These are phyloP conservation scores for Tringa solitaria DNA, from an alignment of 2,113 vertebrate genomes.

Conservation along the genomic window DNA sequence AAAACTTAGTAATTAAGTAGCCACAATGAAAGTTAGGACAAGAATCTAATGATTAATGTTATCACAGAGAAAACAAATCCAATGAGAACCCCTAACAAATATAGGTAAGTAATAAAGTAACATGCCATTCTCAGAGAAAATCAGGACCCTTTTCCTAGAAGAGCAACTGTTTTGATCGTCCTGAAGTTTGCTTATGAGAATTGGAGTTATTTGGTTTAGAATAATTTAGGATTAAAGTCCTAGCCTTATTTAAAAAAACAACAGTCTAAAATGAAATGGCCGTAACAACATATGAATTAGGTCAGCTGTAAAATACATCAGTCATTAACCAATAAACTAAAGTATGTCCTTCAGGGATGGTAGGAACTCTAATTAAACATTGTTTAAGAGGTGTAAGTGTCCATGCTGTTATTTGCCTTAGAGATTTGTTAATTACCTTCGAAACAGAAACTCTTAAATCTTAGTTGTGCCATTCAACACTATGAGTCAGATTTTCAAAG, in stretches of 20 bases:
- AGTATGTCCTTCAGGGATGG: background rate
- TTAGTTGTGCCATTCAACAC: rapidly evolving
- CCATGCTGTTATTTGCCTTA: background rate
- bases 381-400: background rate
- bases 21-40: background rate
- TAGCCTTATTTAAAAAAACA: background rate
- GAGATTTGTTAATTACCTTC: background rate
- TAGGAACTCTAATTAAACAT: background rate
- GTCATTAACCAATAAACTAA: background rate
- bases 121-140: background rate
- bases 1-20: background rate
- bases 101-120: background rate
- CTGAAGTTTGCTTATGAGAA: background rate
- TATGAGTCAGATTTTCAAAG: background rate
- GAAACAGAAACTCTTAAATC: background rate
- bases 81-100: background rate
- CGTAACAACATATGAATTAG: background rate
- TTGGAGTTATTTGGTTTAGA: background rate
- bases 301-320: background rate
- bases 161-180: background rate
- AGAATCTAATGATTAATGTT: background rate
- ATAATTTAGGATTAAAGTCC: background rate
- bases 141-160: background rate
- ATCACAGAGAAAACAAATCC: background rate
- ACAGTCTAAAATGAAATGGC: background rate